Evolutionary conservation across 2,797 vertebrate species (phyloP).

Genomic region (Rhinella marina): DNA sequence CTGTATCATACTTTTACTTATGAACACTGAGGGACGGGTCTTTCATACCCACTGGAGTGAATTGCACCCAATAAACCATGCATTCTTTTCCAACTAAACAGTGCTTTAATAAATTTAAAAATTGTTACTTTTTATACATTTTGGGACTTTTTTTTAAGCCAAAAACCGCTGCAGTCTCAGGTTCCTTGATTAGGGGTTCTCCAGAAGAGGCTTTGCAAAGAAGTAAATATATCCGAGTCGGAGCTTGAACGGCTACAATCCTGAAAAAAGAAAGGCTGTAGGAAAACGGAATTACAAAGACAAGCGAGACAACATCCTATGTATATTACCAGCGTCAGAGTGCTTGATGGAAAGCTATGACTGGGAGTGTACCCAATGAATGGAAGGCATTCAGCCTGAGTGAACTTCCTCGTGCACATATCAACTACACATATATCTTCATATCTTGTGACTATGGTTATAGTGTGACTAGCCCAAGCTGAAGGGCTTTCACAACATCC

Average conservation of each 20-base stretch:
- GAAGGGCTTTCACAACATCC: not conserved
- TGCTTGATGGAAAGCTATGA: not conserved
- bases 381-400: not conserved
- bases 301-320: slow-evolving; percentile 4
- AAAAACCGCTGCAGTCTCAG: too few relatives aligned
- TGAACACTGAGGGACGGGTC: not conserved
- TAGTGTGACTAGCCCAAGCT: not conserved
- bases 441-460: not conserved
- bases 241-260: not conserved
- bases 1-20: not conserved
- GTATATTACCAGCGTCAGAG: not conserved
- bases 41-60: too few relatives aligned
- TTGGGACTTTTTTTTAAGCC: too few relatives aligned
- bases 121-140: too few relatives aligned
- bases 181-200: not conserved
- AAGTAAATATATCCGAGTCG: too few relatives aligned
- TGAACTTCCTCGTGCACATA: not conserved
- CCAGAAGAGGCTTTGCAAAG: too few relatives aligned
- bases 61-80: too few relatives aligned
- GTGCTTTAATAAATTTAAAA: too few relatives aligned
- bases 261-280: not conserved
- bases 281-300: not conserved
- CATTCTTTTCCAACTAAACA: too few relatives aligned
- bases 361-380: not conserved
- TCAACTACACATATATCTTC: not conserved